Evolutionary conservation across 2,797 vertebrate genomes (phyloP).

Genomic region (Macroramphosus scolopax): DNA sequence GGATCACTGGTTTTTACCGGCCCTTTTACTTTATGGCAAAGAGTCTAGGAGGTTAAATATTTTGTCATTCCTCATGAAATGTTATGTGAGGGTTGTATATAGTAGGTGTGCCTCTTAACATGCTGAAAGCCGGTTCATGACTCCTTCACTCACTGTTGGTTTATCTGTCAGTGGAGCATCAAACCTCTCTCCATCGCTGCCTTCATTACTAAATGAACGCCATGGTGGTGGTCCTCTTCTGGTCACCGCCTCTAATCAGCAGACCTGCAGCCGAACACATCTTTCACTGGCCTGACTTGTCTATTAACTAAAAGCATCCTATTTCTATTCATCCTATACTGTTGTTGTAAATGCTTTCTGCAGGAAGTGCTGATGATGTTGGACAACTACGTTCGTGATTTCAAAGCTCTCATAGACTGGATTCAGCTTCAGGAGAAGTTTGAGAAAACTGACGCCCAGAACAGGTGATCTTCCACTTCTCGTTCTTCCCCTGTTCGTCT

Average conservation of each 20-base stretch:
- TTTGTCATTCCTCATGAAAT: constrained; percentile 57
- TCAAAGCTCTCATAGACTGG: constrained; percentile 99
- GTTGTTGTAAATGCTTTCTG: constrained; percentile 6
- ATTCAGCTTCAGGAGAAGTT: constrained; percentile 98
- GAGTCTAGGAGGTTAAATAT: constrained; percentile 55
- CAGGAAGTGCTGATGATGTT: constrained; percentile 99
- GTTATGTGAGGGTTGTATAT: constrained; percentile 56
- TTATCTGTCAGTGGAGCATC: constrained; percentile 41
- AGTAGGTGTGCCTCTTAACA: constrained; percentile 56
- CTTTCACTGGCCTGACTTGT: constrained; percentile 78
- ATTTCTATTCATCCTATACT: background rate
- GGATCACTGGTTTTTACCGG: constrained; percentile 44
- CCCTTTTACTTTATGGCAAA: constrained; percentile 38
- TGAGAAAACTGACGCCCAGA: constrained; percentile 97
- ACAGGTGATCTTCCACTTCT: constrained; percentile 83
- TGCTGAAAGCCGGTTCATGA: constrained; percentile 47
- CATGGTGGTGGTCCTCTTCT: constrained; percentile 40
- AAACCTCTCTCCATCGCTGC: constrained; percentile 27
- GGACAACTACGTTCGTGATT: constrained; percentile 98
- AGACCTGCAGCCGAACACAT: constrained; percentile 70
- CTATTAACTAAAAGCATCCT: constrained; percentile 84
- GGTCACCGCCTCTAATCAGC: constrained; percentile 75
- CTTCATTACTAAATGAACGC: constrained; percentile 70
- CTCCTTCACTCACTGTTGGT: constrained; percentile 50
- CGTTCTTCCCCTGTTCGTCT: constrained; percentile 14